Percentiles rank a stretch among this genome's conserved stretches.
These are phyloP conservation scores for Merops nubicus DNA, from an alignment of 2,113 vertebrate genomes.

Conservation along the genomic window DNA sequence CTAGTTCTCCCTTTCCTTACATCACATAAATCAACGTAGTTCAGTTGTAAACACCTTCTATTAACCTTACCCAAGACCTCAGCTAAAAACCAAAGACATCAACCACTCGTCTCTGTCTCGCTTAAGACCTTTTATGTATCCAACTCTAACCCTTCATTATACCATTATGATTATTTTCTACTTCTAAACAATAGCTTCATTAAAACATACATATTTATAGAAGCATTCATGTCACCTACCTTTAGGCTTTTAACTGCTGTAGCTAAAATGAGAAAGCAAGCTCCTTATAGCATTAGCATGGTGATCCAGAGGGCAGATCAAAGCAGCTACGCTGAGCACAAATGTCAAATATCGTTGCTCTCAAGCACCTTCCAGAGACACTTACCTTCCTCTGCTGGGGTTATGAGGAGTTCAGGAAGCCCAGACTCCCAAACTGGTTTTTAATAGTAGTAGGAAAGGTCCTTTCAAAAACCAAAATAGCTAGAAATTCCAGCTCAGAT, in stretches of 20 bases:
- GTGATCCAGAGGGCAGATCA: conserved; percentile 38
- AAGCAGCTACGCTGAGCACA: background rate
- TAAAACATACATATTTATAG: conserved; percentile 41
- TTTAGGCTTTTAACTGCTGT: conserved; percentile 18
- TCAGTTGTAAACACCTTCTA: background rate
- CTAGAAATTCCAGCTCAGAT: background rate
- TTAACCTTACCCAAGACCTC: background rate
- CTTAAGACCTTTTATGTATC: background rate
- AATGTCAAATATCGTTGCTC: background rate
- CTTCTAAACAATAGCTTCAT: conserved; percentile 29
- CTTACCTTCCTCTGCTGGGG: background rate
- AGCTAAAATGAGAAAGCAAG: conserved; percentile 47
- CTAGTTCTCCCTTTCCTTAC: background rate
- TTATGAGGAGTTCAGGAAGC: background rate
- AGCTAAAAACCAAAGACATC: background rate
- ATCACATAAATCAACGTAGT: background rate
- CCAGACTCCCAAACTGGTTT: background rate
- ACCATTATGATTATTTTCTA: background rate
- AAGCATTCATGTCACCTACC: conserved; percentile 24
- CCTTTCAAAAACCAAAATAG: background rate
- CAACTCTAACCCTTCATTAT: background rate
- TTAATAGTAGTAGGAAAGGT: background rate
- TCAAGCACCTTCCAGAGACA: background rate
- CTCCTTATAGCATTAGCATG: conserved; percentile 18
- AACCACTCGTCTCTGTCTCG: background rate